phyloP scores from a whole-genome alignment of 2,113 vertebrate genomes.

The Microcebus tavaratra region DNA sequence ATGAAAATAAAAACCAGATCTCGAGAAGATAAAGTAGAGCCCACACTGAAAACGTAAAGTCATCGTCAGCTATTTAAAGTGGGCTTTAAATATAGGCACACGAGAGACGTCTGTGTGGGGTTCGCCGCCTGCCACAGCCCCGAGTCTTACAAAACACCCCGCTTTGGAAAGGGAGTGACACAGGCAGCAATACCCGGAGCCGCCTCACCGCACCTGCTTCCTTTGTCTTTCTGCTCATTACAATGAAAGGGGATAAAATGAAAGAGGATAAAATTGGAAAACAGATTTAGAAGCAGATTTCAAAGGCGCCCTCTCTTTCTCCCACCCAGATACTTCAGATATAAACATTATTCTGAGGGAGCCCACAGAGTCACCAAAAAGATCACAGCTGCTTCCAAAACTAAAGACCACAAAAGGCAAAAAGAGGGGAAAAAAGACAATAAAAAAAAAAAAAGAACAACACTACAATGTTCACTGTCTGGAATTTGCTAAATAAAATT shows the following conservation, averaged over 20 bases:
- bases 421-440: not conserved
- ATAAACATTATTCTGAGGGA: accelerated
- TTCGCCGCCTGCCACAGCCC: accelerated
- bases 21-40: not conserved
- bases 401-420: accelerated
- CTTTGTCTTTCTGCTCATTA: not conserved
- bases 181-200: not conserved
- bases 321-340: not conserved
- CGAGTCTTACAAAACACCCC: not conserved
- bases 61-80: accelerated
- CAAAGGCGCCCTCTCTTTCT: not conserved
- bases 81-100: accelerated
- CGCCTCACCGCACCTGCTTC: not conserved
- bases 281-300: not conserved
- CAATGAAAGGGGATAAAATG: not conserved
- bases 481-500: not conserved
- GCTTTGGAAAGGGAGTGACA: accelerated
- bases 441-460: too few relatives aligned
- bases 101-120: accelerated
- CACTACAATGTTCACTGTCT: not conserved
- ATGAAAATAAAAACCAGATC: not conserved
- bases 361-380: not conserved
- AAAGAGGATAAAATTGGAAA: not conserved
- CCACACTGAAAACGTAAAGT: not conserved
- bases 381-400: not conserved